Evolutionary conservation across 2,113 vertebrate species (phyloP).

Genomic region (Neogobius melanostomus): DNA sequence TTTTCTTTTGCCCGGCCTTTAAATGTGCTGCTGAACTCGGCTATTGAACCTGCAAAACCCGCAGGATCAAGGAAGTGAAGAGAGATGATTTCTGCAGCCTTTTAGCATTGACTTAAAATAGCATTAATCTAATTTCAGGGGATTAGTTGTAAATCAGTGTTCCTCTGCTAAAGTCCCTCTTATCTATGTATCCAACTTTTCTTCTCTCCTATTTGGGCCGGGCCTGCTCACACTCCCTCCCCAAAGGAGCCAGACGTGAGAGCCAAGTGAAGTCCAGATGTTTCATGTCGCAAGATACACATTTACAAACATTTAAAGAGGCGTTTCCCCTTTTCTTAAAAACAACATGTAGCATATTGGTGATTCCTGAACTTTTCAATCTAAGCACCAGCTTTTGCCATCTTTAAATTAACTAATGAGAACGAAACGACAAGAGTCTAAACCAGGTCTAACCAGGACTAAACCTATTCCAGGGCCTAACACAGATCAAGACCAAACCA

Average conservation of each 20-base stretch:
- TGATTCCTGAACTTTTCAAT: not conserved
- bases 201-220: conserved; percentile 8
- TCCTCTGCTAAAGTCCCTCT: not conserved
- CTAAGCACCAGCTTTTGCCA: not conserved
- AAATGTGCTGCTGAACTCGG: conserved; percentile 37
- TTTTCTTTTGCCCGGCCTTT: conserved; percentile 64
- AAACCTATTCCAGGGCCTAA: too few species aligned
- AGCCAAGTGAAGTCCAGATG: conserved; percentile 40
- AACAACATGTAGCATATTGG: not conserved
- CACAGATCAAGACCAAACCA: too few species aligned
- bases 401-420: not conserved
- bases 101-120: not conserved
- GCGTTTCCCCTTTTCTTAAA: conserved; percentile 22
- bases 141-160: conserved; percentile 6
- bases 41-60: conserved; percentile 13
- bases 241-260: conserved; percentile 51
- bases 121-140: conserved; percentile 10
- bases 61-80: not conserved
- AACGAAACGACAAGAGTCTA: not conserved
- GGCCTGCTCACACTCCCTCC: conserved; percentile 27
- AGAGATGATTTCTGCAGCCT: not conserved
- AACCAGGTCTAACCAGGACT: too few species aligned
- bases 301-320: conserved; percentile 62
- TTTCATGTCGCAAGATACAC: conserved; percentile 44
- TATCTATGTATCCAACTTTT: conserved; percentile 12